A percentile compares a stretch with the other conserved stretches of the same genome.
Conservation (phyloP, 2,888 invertebrate genomes). For the Phortica magna region DNA sequence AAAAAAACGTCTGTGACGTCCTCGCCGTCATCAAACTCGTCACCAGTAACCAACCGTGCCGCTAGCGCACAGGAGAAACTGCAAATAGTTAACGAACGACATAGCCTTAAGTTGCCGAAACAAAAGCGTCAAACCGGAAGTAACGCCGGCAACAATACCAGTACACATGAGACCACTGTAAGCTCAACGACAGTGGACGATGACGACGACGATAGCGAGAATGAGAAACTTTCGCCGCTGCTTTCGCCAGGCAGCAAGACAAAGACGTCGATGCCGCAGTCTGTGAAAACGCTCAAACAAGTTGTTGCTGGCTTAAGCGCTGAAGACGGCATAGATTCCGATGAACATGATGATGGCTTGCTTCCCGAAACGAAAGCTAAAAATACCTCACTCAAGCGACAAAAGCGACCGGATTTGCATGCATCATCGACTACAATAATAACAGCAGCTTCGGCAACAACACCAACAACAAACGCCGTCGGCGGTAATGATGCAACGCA, state of each 20-base stretch:
- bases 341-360: constrained; percentile 36
- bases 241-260: constrained; percentile 76
- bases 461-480: constrained; percentile 43
- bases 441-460: background rate
- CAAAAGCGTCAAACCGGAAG: constrained; percentile 53
- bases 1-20: constrained; percentile 49
- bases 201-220: constrained; percentile 88
- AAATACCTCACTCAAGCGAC: constrained; percentile 48
- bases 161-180: constrained; percentile 9
- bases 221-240: constrained; percentile 89
- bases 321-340: constrained; percentile 6
- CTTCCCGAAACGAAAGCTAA: constrained; percentile 37
- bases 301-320: constrained; percentile 45
- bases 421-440: constrained; percentile 36
- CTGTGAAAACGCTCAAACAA: constrained; percentile 59
- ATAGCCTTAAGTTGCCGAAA: constrained; percentile 64
- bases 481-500: constrained; percentile 31
- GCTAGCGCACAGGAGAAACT: constrained; percentile 78
- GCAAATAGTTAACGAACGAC: constrained; percentile 82
- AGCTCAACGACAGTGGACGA: constrained; percentile 49
- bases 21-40: constrained; percentile 42
- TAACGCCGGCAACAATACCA: constrained; percentile 42
- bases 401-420: constrained; percentile 50
- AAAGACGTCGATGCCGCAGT: constrained; percentile 52
- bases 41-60: constrained; percentile 39